Percentiles rank a stretch among this genome's conserved stretches.
Conservation (phyloP, 1,140 invertebrate genomes). For the Delia radicum region DNA sequence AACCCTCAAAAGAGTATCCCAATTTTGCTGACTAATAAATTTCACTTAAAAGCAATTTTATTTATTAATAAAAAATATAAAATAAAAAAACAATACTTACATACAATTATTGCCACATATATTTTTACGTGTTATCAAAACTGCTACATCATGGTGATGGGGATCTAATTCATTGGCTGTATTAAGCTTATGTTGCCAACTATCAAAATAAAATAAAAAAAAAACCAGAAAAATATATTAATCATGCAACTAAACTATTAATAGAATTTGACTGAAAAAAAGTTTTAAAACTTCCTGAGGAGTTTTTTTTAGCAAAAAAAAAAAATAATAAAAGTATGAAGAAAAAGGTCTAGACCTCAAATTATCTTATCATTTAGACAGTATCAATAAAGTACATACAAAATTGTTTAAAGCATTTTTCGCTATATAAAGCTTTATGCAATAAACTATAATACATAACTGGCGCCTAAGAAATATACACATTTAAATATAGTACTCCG, state of each 20-base stretch:
- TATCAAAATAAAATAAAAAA: conserved; percentile 20
- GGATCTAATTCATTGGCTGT: conserved; percentile 75
- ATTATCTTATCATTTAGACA: conserved; percentile 11
- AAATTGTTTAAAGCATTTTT: not conserved
- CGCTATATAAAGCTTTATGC: not conserved
- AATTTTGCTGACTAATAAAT: too few species aligned
- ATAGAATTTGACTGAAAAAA: not conserved
- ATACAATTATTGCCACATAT: conserved; percentile 67
- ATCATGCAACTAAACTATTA: not conserved
- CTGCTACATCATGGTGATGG: conserved; percentile 90
- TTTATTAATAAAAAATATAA: too few species aligned
- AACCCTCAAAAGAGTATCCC: too few species aligned
- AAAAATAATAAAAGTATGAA: too few species aligned
- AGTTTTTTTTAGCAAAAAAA: not conserved
- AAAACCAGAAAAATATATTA: conserved; percentile 3
- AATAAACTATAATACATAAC: not conserved
- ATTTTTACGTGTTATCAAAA: conserved; percentile 85
- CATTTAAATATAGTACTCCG: too few species aligned
- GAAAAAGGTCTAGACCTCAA: not conserved
- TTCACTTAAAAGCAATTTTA: too few species aligned
- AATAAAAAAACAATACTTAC: conserved; percentile 35
- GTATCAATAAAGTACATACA: not conserved
- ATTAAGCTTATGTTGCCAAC: conserved; percentile 81
- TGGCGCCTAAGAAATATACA: conserved; percentile 7
- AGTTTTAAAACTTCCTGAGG: not conserved